Base-by-base conservation (phyloP, 92 coral and sea anemone species). In the Epizoanthus ramosus region DNA sequence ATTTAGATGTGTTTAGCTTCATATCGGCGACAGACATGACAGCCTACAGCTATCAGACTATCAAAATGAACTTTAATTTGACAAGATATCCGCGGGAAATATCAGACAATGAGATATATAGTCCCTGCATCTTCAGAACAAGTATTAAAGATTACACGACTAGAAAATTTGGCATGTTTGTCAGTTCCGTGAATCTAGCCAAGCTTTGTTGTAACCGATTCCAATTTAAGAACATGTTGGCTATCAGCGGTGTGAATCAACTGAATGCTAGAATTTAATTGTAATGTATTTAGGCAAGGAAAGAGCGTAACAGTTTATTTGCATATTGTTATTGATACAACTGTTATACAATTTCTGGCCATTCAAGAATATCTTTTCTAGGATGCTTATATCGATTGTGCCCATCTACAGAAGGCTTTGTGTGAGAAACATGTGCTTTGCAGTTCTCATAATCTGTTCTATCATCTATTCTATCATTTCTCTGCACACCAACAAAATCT, bases 1-100 rank as follows among this genome's bases (percentile, higher is more conserved):
- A 77, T 61, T 77, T 77, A 9, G 71, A 77, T 13, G 52, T 37
- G 71, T 23, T 77, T 77, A 22, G 37, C 82, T 31, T 19, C 57
- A 41, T 56, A 77, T 77, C 71, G 61, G 57, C 41, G 82, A 39
- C 59, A 60, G 23, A 35, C 71, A 63, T 61, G 45, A 41, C 53
- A 77, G 82, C 71, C 82, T 39, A 57, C 37, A 22, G 82, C 18
- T 53, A 60, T 61, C 23, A 10, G 22, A 15, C 21, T 14, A 67
- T 67, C 72, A 67, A 67, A 43, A 19, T 41, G 45, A 33, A 65
- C 18, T 41, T 67, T 73, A 45, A 52, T 52, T 73, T 73, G 47
- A 63, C 45, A 58, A 57, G 80, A 50, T 50, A 50, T 50, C 54
- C 16, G 54, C 54, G 54, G 45, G 37, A 17, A 75, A 25, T 5